Base-by-base conservation (phyloP, 1,140 invertebrate species). In the Bombus terrestris region DNA sequence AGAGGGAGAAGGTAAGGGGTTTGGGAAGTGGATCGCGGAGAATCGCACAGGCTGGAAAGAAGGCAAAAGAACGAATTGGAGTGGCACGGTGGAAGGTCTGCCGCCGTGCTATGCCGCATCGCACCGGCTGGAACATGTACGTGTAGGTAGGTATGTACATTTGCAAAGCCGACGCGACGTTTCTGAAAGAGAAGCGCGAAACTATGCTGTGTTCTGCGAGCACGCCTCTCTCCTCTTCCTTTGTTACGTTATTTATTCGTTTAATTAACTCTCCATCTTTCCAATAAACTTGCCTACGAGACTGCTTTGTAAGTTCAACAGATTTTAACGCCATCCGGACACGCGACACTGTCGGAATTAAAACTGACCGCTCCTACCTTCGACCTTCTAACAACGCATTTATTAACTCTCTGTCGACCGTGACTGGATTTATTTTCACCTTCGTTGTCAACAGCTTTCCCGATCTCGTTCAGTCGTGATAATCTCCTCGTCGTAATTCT, bases 221-320 rank as follows among this genome's bases (percentile, higher is more conserved):
- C 32, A 35, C 64, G 47, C 66, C 59, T 15, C 53, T 47, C 28
- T 83, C 74, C 77, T 43, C 81, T 57, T 88, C 88, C 92, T 93
- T 93, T 93, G 92, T 93, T 89, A 86, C 91, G 91, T 94, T 94
- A 94, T 94, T 94, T 94, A 93, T 93, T 93, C 92, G 92, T 94
- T 94, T 94, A 94, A 94, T 94, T 94, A 94, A 94, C 91, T 94
- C 89, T 86, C 90, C 90, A 86, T 91, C 88, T 86, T 89, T 90
- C 91, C 89, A 91, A 93, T 93, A 92, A 93, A 92, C 90, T 85
- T 91, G 75, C 80, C 75, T 4, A 43, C 71, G 69, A 64, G 66
- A 80, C 62, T 85, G 72, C 76, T 79, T 82, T 81, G 80, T 84
- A 66, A 78, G 71, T 88, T 91, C 86, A 90, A 89, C 88, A 90